Conservation (phyloP, 2,888 invertebrate species). For the Pseudococcus viburni region DNA sequence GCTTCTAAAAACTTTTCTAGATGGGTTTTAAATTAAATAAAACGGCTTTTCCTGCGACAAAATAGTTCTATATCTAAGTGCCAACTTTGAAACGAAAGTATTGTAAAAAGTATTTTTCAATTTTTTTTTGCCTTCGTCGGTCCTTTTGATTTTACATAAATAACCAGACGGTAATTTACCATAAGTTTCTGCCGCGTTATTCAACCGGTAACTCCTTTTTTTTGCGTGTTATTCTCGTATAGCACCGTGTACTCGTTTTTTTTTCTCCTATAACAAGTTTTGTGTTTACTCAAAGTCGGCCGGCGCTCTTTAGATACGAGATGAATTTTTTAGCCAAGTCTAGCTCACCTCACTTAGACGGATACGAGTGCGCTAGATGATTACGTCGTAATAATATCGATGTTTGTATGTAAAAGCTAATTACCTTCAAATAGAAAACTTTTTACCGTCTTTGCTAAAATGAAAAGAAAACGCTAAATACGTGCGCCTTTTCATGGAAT, state of each 20-base stretch:
- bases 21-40: conserved; percentile 52
- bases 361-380: not conserved
- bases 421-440: conserved; percentile 32
- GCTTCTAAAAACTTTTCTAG: conserved; percentile 16
- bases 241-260: not conserved
- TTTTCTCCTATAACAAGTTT: too few species aligned
- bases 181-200: conserved; percentile 30
- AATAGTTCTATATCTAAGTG: conserved; percentile 43
- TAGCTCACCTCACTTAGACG: not conserved
- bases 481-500: conserved; percentile 8
- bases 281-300: not conserved
- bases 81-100: conserved; percentile 50
- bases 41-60: conserved; percentile 39
- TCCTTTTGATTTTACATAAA: conserved; percentile 43
- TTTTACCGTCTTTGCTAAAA: conserved; percentile 37
- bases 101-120: conserved; percentile 34
- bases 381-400: conserved; percentile 34
- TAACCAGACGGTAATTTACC: conserved; percentile 43
- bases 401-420: conserved; percentile 25
- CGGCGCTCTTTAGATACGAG: not conserved
- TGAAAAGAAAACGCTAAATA: conserved; percentile 32
- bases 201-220: conserved; percentile 13
- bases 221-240: not conserved
- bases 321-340: conserved; percentile 18
- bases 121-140: conserved; percentile 13